These are phyloP conservation scores for Cybosia mesomella DNA, from an alignment of 2,888 invertebrate genomes.

Conservation along the genomic window DNA sequence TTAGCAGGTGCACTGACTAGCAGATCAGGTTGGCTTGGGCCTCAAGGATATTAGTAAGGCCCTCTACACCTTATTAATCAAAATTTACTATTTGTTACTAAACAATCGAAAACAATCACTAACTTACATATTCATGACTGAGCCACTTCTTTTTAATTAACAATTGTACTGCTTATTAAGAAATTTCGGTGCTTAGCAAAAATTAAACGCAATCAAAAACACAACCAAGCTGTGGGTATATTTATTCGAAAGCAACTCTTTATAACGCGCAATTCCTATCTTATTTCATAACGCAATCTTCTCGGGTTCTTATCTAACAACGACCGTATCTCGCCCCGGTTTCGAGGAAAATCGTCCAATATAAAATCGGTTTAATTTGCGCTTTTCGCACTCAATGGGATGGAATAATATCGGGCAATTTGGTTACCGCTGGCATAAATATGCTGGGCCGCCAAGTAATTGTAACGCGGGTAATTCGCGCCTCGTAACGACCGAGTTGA, in stretches of 20 bases:
- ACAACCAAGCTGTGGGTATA: conserved; percentile 64
- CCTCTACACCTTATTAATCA: background rate
- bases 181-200: conserved; percentile 53
- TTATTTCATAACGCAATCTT: conserved; percentile 87
- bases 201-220: conserved; percentile 70
- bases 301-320: conserved; percentile 83
- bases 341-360: conserved; percentile 85
- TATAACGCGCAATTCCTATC: conserved; percentile 82
- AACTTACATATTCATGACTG: background rate
- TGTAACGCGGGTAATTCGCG: conserved; percentile 86
- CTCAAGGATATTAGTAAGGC: too few species aligned
- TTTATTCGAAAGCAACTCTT: conserved; percentile 81
- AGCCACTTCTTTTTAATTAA: conserved; percentile 36
- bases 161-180: conserved; percentile 41
- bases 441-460: conserved; percentile 85
- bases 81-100: background rate
- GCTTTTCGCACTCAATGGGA: conserved; percentile 88
- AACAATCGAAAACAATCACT: background rate
- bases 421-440: conserved; percentile 87
- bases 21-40: too few species aligned
- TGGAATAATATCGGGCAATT: conserved; percentile 87
- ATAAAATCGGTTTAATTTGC: conserved; percentile 88
- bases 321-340: conserved; percentile 85
- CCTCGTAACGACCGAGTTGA: conserved; percentile 84
- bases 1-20: too few species aligned